phyloP scores from a whole-genome alignment of 2,113 vertebrate genomes.

The Carassius carassius region DNA sequence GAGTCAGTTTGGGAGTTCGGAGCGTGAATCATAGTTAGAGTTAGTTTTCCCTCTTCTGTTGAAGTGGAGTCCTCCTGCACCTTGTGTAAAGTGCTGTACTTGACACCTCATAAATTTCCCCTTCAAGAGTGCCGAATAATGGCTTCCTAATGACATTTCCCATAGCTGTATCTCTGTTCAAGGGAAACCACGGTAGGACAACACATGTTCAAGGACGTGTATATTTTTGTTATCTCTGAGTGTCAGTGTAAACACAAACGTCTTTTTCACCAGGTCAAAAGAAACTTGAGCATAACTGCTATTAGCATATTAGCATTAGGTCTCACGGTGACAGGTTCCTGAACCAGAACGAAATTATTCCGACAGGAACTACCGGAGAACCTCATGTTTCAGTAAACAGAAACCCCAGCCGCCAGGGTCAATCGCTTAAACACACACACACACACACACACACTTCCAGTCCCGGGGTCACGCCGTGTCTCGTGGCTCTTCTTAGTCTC shows the following conservation, averaged over 20 bases:
- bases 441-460: slow-evolving; percentile 1
- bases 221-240: not conserved
- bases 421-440: slow-evolving; percentile 23
- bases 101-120: slow-evolving; percentile 68
- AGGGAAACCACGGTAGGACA: not conserved
- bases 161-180: slow-evolving; percentile 1
- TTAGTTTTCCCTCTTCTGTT: slow-evolving; percentile 60
- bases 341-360: slow-evolving; percentile 24
- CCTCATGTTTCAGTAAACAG: slow-evolving; percentile 27
- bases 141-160: slow-evolving; percentile 38
- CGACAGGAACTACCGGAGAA: not conserved
- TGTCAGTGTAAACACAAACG: not conserved
- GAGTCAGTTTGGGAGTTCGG: not conserved
- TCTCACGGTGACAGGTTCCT: not conserved
- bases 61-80: slow-evolving; percentile 41
- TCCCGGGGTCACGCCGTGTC: not conserved
- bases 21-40: too few relatives aligned
- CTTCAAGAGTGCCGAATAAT: slow-evolving; percentile 1
- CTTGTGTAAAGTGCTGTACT: slow-evolving; percentile 53
- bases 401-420: slow-evolving; percentile 18
- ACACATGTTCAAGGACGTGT: not conserved
- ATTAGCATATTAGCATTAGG: slow-evolving; percentile 28
- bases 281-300: slow-evolving; percentile 12
- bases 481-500: not conserved
- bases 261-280: slow-evolving; percentile 11